Evolutionary conservation across 2,113 vertebrate species (phyloP).

Genomic region (Lethenteron reissneri): DNA sequence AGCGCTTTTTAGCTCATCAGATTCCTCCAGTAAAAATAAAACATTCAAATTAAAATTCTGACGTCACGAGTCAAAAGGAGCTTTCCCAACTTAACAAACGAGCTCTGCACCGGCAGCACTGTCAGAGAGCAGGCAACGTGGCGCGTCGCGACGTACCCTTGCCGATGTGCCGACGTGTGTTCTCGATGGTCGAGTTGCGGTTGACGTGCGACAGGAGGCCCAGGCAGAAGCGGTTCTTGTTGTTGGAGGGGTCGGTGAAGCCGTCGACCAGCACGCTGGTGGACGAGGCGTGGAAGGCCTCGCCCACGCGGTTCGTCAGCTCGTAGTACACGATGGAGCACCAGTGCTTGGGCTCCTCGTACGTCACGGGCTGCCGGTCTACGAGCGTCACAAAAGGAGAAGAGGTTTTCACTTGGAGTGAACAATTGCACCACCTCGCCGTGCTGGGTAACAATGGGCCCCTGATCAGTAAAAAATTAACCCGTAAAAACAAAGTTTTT

Average conservation of each 20-base stretch:
- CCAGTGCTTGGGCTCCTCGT: constrained; percentile 93
- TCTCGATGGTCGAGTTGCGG: constrained; percentile 97
- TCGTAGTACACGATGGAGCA: constrained; percentile 99
- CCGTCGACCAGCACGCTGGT: constrained; percentile 87
- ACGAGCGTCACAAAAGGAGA: constrained; percentile 1
- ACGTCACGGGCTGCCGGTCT: constrained; percentile 93
- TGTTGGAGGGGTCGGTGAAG: constrained; percentile 97
- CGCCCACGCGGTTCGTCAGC: constrained; percentile 87
- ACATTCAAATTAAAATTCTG: neutral
- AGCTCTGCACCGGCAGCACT: neutral
- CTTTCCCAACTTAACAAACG: neutral
- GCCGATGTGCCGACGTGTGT: constrained; percentile 82
- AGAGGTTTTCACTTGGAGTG: constrained; percentile 18
- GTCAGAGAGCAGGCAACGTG: too few relatives aligned
- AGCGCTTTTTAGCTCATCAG: neutral
- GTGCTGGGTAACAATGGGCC: too few relatives aligned
- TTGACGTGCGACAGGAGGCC: constrained; percentile 94
- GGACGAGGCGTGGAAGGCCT: constrained; percentile 87
- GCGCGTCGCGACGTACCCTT: constrained; percentile 38
- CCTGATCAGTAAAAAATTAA: too few relatives aligned
- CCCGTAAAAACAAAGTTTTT: too few relatives aligned
- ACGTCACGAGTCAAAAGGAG: neutral
- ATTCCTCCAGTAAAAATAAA: neutral
- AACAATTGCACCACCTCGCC: constrained; percentile 18
- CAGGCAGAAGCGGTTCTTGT: constrained; percentile 92